Evolutionary conservation across 2,888 invertebrate genomes (phyloP), one percentile per base, ranked within the genome.

Genomic region (Catonia carolina): DNA sequence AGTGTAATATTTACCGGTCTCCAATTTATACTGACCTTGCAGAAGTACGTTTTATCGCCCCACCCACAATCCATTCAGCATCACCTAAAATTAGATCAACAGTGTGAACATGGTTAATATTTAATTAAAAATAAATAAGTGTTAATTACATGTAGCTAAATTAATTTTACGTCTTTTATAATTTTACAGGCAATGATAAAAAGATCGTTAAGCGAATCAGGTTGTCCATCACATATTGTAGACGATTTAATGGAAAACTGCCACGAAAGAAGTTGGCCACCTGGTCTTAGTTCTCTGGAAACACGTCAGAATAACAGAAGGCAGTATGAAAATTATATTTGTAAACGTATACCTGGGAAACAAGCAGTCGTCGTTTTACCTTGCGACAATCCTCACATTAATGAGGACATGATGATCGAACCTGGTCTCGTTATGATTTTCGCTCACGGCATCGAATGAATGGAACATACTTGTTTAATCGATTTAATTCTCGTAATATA

Each of bases 371-470:
- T 96, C 61, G 95, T 96, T 35, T 80, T 97, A 64, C 88, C 90
- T 60, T 94, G 94, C 72, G 96, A 97, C 75, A 97, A 97, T 72
- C 80, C 85, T 2, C 96, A 96, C 71, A 94, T 97, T 80, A 86
- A 90, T 56, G 93, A 93, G 62, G 94, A 96, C 67, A 91, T 97
- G 83, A 93, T 96, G 83, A 82, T 92, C 37, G 94, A 95, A 67
- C 96, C 96, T 0, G 97, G 96, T 1, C 80, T 97, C 63, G 95
- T 97, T 52, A 95, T 97, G 95, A 96, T 97, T 69, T 97, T 97
- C 75, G 97, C 97, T 60, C 96, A 97, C 74, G 97, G 96, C 61
- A 93, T 96, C 66, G 90, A 90, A 33, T 45, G 22, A 45, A 17
- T 27, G 27, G 8, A 4, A 27, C 5, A 6, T 27, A 27, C 8